Evolutionary conservation across 1,140 invertebrate species (phyloP).

Genomic region (Aphis craccivora): DNA sequence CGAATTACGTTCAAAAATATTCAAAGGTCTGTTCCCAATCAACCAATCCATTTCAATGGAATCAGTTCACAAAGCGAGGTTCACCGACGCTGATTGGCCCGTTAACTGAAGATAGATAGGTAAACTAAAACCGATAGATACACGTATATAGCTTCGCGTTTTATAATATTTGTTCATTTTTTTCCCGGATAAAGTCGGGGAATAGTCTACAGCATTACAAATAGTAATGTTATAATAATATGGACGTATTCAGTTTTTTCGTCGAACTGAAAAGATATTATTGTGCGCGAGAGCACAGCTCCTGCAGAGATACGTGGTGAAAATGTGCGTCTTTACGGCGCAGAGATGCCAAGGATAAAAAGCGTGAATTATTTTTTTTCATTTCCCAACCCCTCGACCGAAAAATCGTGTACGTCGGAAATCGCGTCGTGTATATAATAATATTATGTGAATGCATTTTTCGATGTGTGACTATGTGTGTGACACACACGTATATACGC

Average conservation of each 20-base stretch:
- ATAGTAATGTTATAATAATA: background rate
- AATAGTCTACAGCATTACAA: background rate
- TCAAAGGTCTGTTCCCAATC: too few relatives aligned
- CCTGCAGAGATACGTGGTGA: background rate
- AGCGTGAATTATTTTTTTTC: background rate
- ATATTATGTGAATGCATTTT: background rate
- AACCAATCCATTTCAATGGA: background rate
- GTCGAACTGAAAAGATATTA: background rate
- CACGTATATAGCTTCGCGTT: background rate
- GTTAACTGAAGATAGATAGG: background rate
- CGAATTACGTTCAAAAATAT: background rate
- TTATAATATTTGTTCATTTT: background rate
- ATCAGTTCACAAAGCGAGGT: background rate
- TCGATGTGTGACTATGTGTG: background rate
- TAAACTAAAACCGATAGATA: background rate
- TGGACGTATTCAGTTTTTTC: background rate
- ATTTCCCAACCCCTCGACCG: background rate
- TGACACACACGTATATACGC: background rate
- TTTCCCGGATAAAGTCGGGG: background rate
- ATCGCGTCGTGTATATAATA: background rate
- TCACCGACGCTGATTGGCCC: background rate
- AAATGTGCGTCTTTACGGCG: background rate
- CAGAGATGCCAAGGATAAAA: background rate
- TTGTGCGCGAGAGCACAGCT: background rate
- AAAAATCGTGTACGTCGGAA: constrained; percentile 26